Base-by-base conservation (phyloP, 2,113 vertebrate genomes). In the Phycodurus eques region DNA sequence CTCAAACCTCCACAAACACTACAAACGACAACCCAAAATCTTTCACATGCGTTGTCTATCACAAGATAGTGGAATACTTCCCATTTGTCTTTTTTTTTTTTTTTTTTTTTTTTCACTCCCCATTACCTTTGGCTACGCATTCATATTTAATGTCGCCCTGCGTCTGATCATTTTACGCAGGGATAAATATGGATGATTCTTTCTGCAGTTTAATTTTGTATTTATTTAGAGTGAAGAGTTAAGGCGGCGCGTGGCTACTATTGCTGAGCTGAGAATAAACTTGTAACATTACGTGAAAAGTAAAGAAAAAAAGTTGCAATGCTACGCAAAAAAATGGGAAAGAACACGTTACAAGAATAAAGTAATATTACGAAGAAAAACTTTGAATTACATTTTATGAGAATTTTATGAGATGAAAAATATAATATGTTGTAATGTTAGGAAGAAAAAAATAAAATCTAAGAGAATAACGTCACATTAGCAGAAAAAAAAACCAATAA, bases 221-320 rank as follows among this genome's bases (percentile, higher is more conserved):
- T 79, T 79, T 84, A 74, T 82, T 47, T n/a, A 4, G 33, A 49
- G 35, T 0, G 63, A 33, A 31, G 57, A 12, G 35, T 63, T 67
- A 60, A 42, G 42, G 35, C 44, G 17, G 33, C 60, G 19, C 20
- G 22, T 56, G 19, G n/a, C 54, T 39, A 39, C 35, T 22, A 7
- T 60, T 14, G 27, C 57, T 33, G 22, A 15, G 57, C 27, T 15
- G 57, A 31, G 57, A 60, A 35, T 35, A 60, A 60, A 33, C 27
- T 60, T 60, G 57, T 31, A 60, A 57, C 13, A 57, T 56, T 56
- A n/a, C n/a, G 20, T 22, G 53, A 57, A n/a, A 57, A 13, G 54
- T 60, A 0, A 15, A 3, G 3, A 22, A 56, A 33, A 60, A 60
- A 57, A n/a, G 19, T n/a, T 27, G 20, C 5, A 8, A 22, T n/a